Percentiles rank a stretch among this genome's conserved stretches.
phyloP scores from a whole-genome alignment of 2,113 vertebrate genomes.

The Ctenomys sociabilis region DNA sequence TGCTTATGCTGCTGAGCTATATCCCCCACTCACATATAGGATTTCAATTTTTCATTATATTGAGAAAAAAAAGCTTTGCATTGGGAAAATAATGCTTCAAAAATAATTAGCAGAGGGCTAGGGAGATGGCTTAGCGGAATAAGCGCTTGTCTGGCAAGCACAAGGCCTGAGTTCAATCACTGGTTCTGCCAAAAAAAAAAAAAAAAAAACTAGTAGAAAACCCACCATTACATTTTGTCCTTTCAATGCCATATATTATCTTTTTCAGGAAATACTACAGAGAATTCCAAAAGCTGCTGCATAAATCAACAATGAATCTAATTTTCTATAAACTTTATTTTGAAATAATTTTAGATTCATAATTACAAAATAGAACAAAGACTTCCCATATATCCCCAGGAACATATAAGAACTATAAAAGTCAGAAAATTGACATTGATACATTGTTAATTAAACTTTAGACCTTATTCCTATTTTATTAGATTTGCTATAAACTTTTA shows the following conservation, averaged over 20 bases:
- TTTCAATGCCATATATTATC: not conserved
- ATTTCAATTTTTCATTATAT: too few species aligned
- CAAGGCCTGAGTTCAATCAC: too few species aligned
- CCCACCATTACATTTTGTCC: too few species aligned
- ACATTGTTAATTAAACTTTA: constrained; percentile 20
- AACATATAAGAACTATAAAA: constrained; percentile 26
- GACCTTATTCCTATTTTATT: constrained; percentile 4
- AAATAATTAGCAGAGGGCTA: too few species aligned
- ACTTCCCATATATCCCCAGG: not conserved
- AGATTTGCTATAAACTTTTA: not conserved
- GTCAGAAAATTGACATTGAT: constrained; percentile 8
- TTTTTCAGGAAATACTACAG: constrained; percentile 18
- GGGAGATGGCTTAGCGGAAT: too few species aligned
- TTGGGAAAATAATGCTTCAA: too few species aligned
- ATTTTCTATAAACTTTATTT: constrained; percentile 48
- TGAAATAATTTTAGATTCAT: constrained; percentile 45
- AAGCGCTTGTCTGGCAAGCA: too few species aligned
- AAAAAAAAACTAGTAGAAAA: too few species aligned
- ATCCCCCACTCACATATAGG: too few species aligned
- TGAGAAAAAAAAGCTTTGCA: too few species aligned
- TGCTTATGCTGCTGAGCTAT: too few species aligned
- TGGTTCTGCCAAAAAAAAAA: too few species aligned
- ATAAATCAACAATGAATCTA: not conserved
- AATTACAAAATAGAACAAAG: constrained; percentile 54
- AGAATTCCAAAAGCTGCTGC: not conserved